Percentiles rank a stretch among this genome's conserved stretches.
Conservation (phyloP, 2,797 vertebrate species). For the Rhodeus uyekii region DNA sequence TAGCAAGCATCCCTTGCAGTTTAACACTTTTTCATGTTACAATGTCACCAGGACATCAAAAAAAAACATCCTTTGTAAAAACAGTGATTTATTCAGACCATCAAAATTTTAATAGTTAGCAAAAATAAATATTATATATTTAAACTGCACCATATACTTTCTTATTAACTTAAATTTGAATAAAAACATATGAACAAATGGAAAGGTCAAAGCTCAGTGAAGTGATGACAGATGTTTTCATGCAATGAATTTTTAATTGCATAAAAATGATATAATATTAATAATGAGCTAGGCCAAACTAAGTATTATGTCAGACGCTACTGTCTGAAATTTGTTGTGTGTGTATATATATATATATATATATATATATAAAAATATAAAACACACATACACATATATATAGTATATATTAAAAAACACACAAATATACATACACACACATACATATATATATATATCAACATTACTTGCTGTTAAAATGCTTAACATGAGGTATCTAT, state of each 20-base stretch:
- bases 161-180: neutral
- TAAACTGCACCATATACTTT: neutral
- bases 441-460: neutral
- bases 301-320: neutral
- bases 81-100: neutral
- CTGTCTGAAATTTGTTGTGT: neutral
- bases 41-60: constrained; percentile 3
- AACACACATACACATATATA: neutral
- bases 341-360: neutral
- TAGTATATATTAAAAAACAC: no score
- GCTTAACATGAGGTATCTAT: no score
- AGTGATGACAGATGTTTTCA: neutral
- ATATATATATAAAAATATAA: neutral
- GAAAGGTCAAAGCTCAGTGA: neutral
- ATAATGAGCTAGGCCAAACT: neutral
- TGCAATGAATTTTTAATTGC: neutral
- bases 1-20: neutral
- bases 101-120: neutral
- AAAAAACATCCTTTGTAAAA: neutral
- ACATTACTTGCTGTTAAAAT: neutral
- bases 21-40: neutral
- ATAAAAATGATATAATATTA: neutral
- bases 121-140: neutral
- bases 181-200: neutral
- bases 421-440: neutral